A percentile compares a stretch with the other conserved stretches of the same genome.
Conservation (phyloP, 2,797 vertebrate species). For the Chaunax sp. region DNA sequence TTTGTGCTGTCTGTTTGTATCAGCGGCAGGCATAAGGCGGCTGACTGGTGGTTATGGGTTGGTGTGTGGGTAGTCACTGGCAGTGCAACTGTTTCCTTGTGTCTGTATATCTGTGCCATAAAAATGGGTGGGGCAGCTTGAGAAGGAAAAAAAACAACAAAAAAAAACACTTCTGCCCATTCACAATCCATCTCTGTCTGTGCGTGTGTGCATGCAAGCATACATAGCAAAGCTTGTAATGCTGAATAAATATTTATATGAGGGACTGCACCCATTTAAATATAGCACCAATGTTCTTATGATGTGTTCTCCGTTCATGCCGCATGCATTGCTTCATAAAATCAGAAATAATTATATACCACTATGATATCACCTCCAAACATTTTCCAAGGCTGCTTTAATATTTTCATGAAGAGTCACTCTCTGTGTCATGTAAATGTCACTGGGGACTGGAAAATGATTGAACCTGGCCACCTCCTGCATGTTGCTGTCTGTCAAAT, state of each 20-base stretch:
- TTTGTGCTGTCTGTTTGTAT: conserved; percentile 69
- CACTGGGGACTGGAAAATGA: conserved; percentile 58
- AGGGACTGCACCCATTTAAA: conserved; percentile 22
- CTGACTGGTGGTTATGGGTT: conserved; percentile 49
- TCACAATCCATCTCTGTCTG: conserved; percentile 24
- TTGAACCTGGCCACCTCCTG: conserved; percentile 64
- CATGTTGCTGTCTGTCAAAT: conserved; percentile 75
- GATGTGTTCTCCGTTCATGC: not conserved
- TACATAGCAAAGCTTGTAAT: not conserved
- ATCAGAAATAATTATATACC: not conserved
- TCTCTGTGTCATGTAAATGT: conserved; percentile 67
- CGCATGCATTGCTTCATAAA: conserved; percentile 16
- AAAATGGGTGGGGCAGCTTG: conserved; percentile 26
- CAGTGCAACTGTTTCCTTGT: conserved; percentile 28
- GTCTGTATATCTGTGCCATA: conserved; percentile 35
- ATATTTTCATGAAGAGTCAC: conserved; percentile 41
- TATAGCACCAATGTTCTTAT: conserved; percentile 1
- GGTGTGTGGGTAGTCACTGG: conserved; percentile 35
- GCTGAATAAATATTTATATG: conserved; percentile 5
- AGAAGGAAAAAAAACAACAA: conserved; percentile 1
- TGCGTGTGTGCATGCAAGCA: conserved; percentile 11
- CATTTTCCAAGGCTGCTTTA: conserved; percentile 24
- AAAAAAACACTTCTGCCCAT: not conserved
- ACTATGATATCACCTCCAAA: conserved; percentile 19
- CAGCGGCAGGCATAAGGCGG: conserved; percentile 48